These are phyloP conservation scores for Drosophila suboccidentalis DNA, from an alignment of 2,888 invertebrate species.

Conservation along the genomic window DNA sequence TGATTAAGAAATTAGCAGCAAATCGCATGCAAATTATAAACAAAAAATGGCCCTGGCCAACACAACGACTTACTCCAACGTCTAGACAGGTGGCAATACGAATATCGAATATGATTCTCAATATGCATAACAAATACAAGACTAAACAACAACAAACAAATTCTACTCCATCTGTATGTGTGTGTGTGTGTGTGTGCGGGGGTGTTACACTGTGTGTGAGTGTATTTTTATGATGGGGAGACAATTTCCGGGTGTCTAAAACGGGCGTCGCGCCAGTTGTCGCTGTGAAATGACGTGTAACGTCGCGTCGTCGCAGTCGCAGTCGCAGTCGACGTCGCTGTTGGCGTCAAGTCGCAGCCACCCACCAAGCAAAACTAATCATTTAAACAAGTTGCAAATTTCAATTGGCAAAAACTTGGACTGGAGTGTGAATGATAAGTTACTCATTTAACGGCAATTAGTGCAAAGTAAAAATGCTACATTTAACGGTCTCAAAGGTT, in stretches of 20 bases:
- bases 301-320: slow-evolving; percentile 17
- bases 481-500: slow-evolving; percentile 33
- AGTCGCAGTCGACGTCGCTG: neutral
- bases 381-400: neutral
- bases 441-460: slow-evolving; percentile 52
- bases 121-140: slow-evolving; percentile 10
- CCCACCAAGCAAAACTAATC: slow-evolving; percentile 24
- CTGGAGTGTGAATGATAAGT: slow-evolving; percentile 19
- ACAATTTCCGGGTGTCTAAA: slow-evolving; percentile 78
- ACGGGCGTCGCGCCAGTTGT: slow-evolving; percentile 55
- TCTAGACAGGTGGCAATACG: slow-evolving; percentile 43
- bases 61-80: neutral
- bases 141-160: neutral
- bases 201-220: slow-evolving; percentile 1
- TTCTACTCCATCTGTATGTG: slow-evolving; percentile 4
- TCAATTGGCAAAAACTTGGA: neutral
- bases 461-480: slow-evolving; percentile 47
- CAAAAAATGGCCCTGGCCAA: slow-evolving; percentile 2
- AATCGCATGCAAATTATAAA: slow-evolving; percentile 24
- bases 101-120: slow-evolving; percentile 24
- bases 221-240: slow-evolving; percentile 31
- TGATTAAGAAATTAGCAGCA: slow-evolving; percentile 16
- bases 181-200: slow-evolving; percentile 1
- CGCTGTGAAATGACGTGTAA: slow-evolving; percentile 55
- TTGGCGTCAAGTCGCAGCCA: slow-evolving; percentile 13